Percentiles rank a stretch among this genome's conserved stretches.
Conservation (phyloP, 2,888 invertebrate species). For the Entomobrya multifasciata region DNA sequence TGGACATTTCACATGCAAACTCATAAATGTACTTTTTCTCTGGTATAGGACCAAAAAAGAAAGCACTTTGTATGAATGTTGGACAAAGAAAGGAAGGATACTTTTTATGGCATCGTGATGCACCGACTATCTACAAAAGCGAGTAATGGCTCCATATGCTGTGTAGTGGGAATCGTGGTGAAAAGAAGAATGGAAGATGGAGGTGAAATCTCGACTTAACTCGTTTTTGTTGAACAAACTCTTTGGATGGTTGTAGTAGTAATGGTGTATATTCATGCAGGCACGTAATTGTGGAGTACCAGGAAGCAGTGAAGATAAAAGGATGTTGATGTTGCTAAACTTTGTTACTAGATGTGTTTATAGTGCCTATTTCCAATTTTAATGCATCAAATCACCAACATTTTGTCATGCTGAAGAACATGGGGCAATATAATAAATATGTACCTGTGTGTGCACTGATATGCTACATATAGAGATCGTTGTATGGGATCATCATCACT, state of each 20-base stretch:
- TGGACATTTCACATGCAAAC: neutral
- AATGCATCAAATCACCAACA: neutral
- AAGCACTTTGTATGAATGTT: neutral
- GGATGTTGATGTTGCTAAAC: constrained; percentile 31
- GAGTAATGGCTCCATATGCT: constrained; percentile 27
- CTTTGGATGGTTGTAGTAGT: neutral
- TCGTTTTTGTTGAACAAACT: constrained; percentile 34
- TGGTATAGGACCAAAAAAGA: neutral
- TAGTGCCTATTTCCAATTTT: constrained; percentile 11
- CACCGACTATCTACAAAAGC: neutral
- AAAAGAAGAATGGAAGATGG: constrained; percentile 18
- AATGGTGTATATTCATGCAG: neutral
- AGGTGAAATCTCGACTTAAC: constrained; percentile 50
- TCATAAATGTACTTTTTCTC: constrained; percentile 7
- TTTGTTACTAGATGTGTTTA: constrained; percentile 38
- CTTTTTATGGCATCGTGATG: constrained; percentile 15
- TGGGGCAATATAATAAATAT: neutral
- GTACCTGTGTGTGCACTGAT: neutral
- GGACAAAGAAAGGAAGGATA: neutral
- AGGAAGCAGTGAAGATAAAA: constrained; percentile 50
- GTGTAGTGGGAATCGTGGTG: constrained; percentile 6
- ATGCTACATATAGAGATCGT: neutral
- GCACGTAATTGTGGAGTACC: constrained; percentile 39
- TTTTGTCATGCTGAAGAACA: neutral
- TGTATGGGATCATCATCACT: neutral